Conservation (phyloP, 1,140 invertebrate genomes). For the Sarcophaga bullata region DNA sequence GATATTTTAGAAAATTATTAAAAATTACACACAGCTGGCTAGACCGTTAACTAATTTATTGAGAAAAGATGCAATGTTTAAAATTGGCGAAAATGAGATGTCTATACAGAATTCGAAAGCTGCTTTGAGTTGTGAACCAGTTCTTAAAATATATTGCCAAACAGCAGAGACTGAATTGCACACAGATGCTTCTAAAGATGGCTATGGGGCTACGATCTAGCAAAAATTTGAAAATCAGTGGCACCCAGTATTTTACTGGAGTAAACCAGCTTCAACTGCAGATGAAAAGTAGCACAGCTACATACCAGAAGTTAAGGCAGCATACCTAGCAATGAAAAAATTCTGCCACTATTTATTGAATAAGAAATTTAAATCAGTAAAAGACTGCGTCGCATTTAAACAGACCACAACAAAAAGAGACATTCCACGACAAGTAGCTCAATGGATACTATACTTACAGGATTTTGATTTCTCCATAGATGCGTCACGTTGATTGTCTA, state of each 20-base stretch:
- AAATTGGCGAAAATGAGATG: neutral
- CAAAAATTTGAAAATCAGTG: constrained; percentile 45
- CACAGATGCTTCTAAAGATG: neutral
- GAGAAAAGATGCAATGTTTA: neutral
- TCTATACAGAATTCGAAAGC: neutral
- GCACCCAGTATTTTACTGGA: constrained; percentile 41
- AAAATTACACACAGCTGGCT: neutral
- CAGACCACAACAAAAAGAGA: constrained; percentile 49
- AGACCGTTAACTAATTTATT: constrained; percentile 1
- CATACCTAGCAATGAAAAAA: too few relatives aligned
- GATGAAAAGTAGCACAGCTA: constrained; percentile 54
- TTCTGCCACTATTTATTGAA: constrained; percentile 48
- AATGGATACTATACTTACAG: too few relatives aligned
- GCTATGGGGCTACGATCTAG: constrained; percentile 47
- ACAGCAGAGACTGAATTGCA: neutral
- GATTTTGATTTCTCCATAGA: constrained; percentile 49
- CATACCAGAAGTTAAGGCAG: constrained; percentile 47
- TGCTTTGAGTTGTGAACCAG: neutral
- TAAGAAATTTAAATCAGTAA: constrained; percentile 38
- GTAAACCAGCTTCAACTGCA: neutral
- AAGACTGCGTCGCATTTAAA: constrained; percentile 57
- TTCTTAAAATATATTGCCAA: neutral
- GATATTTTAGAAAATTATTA: too few relatives aligned
- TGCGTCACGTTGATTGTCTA: constrained; percentile 51
- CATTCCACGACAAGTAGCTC: too few relatives aligned